These are phyloP conservation scores for Macrosiphum euphorbiae DNA, from an alignment of 2,888 invertebrate species.

Conservation along the genomic window DNA sequence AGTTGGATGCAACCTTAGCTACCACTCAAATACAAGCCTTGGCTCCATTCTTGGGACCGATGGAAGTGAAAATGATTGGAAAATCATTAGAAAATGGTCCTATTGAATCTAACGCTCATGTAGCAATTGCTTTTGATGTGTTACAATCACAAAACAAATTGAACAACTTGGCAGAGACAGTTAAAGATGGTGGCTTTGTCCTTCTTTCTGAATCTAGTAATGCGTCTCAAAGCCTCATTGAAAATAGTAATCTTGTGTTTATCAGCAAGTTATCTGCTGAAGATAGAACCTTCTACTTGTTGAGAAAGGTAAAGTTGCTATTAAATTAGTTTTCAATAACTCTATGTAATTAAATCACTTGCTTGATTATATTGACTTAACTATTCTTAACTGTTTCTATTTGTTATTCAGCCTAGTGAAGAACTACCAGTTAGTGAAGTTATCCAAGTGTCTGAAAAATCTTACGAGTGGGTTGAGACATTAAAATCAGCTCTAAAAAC, in stretches of 20 bases:
- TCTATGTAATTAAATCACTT: neutral
- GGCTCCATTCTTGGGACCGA: slow-evolving; percentile 74
- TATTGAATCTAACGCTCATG: slow-evolving; percentile 78
- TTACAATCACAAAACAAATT: slow-evolving; percentile 74
- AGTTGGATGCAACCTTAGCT: slow-evolving; percentile 75
- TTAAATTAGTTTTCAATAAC: neutral
- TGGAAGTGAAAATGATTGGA: slow-evolving; percentile 76
- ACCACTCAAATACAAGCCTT: slow-evolving; percentile 75
- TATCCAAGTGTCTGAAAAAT: slow-evolving; percentile 78
- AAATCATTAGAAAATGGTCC: slow-evolving; percentile 76
- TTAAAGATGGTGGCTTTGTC: slow-evolving; percentile 80
- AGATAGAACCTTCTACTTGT: slow-evolving; percentile 77
- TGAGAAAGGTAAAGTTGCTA: slow-evolving; percentile 73
- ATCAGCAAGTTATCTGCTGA: slow-evolving; percentile 78
- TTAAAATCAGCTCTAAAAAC: slow-evolving; percentile 83
- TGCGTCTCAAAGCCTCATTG: slow-evolving; percentile 67
- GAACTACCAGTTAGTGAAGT: slow-evolving; percentile 72
- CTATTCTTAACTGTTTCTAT: slow-evolving; percentile 25
- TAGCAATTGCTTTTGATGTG: slow-evolving; percentile 79
- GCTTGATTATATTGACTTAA: neutral
- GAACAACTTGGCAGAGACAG: slow-evolving; percentile 75
- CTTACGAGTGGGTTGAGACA: slow-evolving; percentile 85
- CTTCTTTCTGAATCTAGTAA: slow-evolving; percentile 76
- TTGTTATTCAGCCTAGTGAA: slow-evolving; percentile 58
- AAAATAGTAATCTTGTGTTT: slow-evolving; percentile 72